phyloP scores from a whole-genome alignment of 2,113 vertebrate genomes.

The Promerops cafer region DNA sequence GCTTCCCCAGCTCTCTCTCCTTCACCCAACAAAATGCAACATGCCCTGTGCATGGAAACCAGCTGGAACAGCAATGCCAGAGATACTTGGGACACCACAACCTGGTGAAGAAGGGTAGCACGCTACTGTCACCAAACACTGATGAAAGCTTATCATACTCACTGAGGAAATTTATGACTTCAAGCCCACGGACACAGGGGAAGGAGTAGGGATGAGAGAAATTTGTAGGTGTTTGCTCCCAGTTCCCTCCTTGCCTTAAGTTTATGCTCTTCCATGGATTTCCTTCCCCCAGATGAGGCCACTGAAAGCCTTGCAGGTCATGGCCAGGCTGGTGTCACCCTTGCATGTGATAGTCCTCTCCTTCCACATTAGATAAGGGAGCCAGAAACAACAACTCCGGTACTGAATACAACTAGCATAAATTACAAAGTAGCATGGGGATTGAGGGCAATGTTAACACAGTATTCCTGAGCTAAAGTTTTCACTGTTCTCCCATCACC shows the following conservation, averaged over 20 bases:
- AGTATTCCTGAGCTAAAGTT: background rate
- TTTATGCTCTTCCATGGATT: background rate
- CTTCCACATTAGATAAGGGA: background rate
- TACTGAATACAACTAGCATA: background rate
- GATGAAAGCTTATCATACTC: background rate
- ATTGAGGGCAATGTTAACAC: background rate
- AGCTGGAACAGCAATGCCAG: background rate
- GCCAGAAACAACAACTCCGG: background rate
- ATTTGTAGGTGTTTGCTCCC: background rate
- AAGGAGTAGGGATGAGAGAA: background rate
- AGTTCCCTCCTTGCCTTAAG: background rate
- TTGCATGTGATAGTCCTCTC: accelerated
- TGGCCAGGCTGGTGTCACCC: background rate
- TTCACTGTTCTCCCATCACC: accelerated
- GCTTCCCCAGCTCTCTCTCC: background rate
- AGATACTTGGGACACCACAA: background rate
- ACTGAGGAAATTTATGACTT: background rate
- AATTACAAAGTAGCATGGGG: background rate
- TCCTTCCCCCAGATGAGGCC: background rate
- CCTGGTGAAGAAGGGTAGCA: background rate
- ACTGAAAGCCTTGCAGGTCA: background rate
- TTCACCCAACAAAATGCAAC: background rate
- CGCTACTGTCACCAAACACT: accelerated
- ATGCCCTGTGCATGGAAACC: accelerated
- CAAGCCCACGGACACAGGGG: background rate